A percentile compares a stretch with the other conserved stretches of the same genome.
phyloP scores from a whole-genome alignment of 2,113 vertebrate genomes.

The Lepidothrix coronata region DNA sequence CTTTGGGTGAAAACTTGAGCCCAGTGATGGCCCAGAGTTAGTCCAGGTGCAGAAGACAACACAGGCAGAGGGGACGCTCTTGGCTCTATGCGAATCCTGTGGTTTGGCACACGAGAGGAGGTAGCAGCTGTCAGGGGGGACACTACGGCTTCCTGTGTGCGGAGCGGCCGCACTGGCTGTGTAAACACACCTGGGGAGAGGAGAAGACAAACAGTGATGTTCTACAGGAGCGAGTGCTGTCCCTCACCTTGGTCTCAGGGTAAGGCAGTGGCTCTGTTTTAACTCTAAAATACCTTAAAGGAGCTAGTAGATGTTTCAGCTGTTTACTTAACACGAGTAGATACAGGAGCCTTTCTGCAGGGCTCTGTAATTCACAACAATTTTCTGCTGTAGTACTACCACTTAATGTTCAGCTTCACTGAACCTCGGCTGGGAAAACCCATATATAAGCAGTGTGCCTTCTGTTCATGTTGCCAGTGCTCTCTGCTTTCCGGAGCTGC shows the following conservation, averaged over 20 bases:
- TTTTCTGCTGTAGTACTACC: constrained; percentile 58
- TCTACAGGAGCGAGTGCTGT: neutral
- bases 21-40: neutral
- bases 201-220: neutral
- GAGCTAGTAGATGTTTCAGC: neutral
- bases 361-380: neutral
- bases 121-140: neutral
- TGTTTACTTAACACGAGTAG: neutral
- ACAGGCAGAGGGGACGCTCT: neutral
- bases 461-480: neutral
- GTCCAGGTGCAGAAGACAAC: neutral
- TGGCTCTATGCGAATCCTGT: rapidly evolving
- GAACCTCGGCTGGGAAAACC: constrained; percentile 52
- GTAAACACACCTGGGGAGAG: neutral
- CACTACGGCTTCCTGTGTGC: rapidly evolving
- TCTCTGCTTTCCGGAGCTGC: constrained; percentile 4
- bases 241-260: neutral
- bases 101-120: neutral
- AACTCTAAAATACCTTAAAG: neutral
- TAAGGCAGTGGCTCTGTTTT: neutral
- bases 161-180: neutral
- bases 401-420: constrained; percentile 54
- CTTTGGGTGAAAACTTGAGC: neutral
- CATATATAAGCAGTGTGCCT: constrained; percentile 38
- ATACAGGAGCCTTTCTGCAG: neutral